phyloP scores from a whole-genome alignment of 2,113 vertebrate species.

The Thalassarche chlororhynchos region DNA sequence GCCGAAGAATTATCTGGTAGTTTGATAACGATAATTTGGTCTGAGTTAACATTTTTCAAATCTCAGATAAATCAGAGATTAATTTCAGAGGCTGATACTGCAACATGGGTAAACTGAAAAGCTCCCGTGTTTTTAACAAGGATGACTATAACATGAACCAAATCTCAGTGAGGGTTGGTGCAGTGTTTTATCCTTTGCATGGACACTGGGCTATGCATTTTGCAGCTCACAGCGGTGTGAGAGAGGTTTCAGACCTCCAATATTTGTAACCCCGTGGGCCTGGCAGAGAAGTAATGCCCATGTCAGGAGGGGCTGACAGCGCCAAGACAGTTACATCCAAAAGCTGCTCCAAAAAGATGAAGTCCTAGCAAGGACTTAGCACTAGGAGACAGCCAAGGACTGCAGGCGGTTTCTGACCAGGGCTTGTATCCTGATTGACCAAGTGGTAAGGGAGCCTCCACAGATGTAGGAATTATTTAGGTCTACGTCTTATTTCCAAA shows the following conservation, averaged over 20 bases:
- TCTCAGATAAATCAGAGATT: not conserved
- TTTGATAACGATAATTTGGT: not conserved
- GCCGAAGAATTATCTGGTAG: not conserved
- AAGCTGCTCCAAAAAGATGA: not conserved
- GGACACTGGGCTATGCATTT: not conserved
- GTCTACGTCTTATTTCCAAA: not conserved
- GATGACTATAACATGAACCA: too few relatives aligned
- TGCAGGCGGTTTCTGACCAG: not conserved
- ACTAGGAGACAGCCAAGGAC: not conserved
- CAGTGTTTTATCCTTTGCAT: not conserved
- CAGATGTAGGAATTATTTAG: not conserved
- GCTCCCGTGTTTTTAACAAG: not conserved
- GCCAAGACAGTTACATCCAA: not conserved
- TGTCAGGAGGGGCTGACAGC: not conserved
- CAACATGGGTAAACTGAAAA: not conserved
- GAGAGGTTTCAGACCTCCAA: not conserved
- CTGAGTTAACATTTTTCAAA: not conserved
- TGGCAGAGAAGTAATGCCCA: not conserved
- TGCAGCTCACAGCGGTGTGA: not conserved
- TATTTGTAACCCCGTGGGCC: not conserved
- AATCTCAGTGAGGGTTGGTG: not conserved
- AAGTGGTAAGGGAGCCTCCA: not conserved
- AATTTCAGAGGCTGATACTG: not conserved
- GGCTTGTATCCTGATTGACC: not conserved
- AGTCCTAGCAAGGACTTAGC: not conserved